A percentile compares a stretch with the other conserved stretches of the same genome.
Conservation (phyloP, 2,797 vertebrate species). For the Argyrosomus regius region DNA sequence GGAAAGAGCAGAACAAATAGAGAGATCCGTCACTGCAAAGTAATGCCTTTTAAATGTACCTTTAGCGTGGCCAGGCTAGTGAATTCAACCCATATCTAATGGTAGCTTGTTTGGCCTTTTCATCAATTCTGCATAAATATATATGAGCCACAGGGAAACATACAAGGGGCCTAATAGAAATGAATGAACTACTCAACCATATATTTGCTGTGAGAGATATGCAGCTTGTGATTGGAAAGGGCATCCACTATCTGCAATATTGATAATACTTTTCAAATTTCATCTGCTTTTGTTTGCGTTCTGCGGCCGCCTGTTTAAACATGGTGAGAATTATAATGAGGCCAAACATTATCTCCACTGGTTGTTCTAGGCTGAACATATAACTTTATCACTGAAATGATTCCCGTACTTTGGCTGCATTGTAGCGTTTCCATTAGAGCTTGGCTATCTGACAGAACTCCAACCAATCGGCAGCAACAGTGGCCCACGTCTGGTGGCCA, state of each 20-base stretch:
- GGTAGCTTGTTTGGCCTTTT: slow-evolving; percentile 89
- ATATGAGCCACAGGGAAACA: slow-evolving; percentile 88
- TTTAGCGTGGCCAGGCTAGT: slow-evolving; percentile 79
- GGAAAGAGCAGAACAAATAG: slow-evolving; percentile 79
- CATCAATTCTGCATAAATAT: slow-evolving; percentile 90
- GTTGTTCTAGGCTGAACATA: slow-evolving; percentile 99
- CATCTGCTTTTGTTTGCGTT: slow-evolving; percentile 99
- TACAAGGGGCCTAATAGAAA: slow-evolving; percentile 99
- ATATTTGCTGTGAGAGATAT: slow-evolving; percentile 99
- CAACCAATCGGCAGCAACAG: slow-evolving; percentile 92
- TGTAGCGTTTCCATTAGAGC: slow-evolving; percentile 99
- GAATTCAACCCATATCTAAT: slow-evolving; percentile 88
- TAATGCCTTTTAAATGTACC: slow-evolving; percentile 88
- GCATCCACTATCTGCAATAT: slow-evolving; percentile 99
- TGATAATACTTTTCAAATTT: slow-evolving; percentile 99
- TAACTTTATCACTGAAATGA: slow-evolving; percentile 99
- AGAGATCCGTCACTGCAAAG: slow-evolving; percentile 82
- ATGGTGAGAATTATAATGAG: slow-evolving; percentile 99
- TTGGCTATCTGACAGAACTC: slow-evolving; percentile 98
- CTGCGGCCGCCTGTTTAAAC: slow-evolving; percentile 99
- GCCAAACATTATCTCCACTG: slow-evolving; percentile 98
- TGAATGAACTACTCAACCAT: slow-evolving; percentile 99
- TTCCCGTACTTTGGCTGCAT: slow-evolving; percentile 99
- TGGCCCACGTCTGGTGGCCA: slow-evolving; percentile 91
- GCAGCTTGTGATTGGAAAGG: slow-evolving; percentile 99